Base-by-base conservation (phyloP, 2,113 vertebrate species). In the Anoplopoma fimbria region DNA sequence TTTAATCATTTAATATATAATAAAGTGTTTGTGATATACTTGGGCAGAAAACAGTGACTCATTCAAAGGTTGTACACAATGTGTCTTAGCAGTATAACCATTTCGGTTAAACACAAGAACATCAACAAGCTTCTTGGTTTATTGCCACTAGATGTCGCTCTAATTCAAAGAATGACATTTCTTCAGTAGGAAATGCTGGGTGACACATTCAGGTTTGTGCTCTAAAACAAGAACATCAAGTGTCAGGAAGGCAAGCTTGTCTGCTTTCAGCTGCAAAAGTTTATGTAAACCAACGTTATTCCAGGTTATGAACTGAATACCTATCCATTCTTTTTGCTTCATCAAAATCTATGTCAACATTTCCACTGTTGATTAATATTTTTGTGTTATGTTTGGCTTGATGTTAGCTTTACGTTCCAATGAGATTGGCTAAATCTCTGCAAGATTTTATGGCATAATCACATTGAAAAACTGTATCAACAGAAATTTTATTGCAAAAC, bases 61-160 rank as follows among this genome's bases (percentile, higher is more conserved):
- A 60, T 60, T 60, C 14, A 23, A 6, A 36, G 21, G 27, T 61
- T 51, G 9, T 8, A 63, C 19, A 63, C 9, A 25, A n/a, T 60
- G 23, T 31, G 17, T 17, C 13, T 55, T n/a, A 38, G 0, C 15
- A 1, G 3, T 49, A 7, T 1, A 69, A 4, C 47, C 12, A 21
- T 71, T 2, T 49, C 15, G 0, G 13, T 27, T 1, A 19, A 23
- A 65, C 3, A 13, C 6, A 29, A 34, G 15, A 45, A 5, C 40
- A 68, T 45, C 25, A 64, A 62, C 6, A 65, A 64, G 85, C 57
- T 19, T 19, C 10, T 82, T 34, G 1, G 19, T 17, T 23, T 23
- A 13, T 9, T 69, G 31, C 92, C 92, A 90, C 89, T 89, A 90
- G 92, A 81, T 85, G 90, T 61, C 87, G 10, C 58, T 75, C 25